Base-by-base conservation (phyloP, 2,888 invertebrate species). In the Tipula lateralis region DNA sequence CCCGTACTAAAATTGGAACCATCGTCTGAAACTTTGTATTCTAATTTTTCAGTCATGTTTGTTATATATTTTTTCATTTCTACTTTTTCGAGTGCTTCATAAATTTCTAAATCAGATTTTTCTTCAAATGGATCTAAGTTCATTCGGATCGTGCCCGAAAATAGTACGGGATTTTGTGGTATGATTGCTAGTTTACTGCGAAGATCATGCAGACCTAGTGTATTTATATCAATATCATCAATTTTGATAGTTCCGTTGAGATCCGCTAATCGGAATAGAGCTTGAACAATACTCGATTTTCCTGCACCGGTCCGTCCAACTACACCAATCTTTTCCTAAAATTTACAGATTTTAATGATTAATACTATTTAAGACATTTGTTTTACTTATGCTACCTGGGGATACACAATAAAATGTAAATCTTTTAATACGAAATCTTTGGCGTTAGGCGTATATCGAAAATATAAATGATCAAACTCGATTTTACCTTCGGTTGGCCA, bases 221-320 rank as follows among this genome's bases (percentile, higher is more conserved):
- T 89, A 80, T 91, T 91, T 0, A 92, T 93, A 84, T 94, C 92
- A 0, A 95, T 88, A 9, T 92, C 93, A 87, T 97, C 96, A 84
- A 97, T 94, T 85, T 90, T 88, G 24, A 97, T 92, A 12, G 90
- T 88, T 0, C 96, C 96, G 39, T 93, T 93, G 13, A 94, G 92
- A 29, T 94, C 94, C 0, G 94, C 93, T 86, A 96, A 89, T 5
- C 96, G 92, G 90, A 96, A 97, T 39, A 97, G 90, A 1, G 96
- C 95, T 29, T 85, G 85, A 86, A 95, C 94, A 24, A 95, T 88
- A 0, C 95, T 94, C 0, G 94, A 94, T 89, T 95, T 95, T 66
- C 96, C 96, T 7, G 96, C 96, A 2, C 96, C 96, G 0, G 96
- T 96, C 84, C 96, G 92, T 0, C 96, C 96, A 7, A 95, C 95